A percentile compares a stretch with the other conserved stretches of the same genome.
phyloP scores from a whole-genome alignment of 2,888 invertebrate species.

The Matsumyia berberina region DNA sequence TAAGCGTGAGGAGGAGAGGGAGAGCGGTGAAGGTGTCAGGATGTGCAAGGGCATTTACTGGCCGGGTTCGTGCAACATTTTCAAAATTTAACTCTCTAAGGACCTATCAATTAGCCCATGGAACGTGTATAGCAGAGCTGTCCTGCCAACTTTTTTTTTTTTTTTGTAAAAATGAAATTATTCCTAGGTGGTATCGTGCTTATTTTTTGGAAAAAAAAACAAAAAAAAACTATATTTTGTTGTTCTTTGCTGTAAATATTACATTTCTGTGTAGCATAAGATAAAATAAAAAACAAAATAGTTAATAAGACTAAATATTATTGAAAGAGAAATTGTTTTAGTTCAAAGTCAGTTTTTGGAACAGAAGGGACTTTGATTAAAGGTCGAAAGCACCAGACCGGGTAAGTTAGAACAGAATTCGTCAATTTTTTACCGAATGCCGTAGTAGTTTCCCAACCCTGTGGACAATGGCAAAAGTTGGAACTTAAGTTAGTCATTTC shows the following conservation, averaged over 20 bases:
- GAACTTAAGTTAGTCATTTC: too few relatives aligned
- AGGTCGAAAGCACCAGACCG: too few relatives aligned
- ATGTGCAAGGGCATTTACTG: constrained; percentile 3
- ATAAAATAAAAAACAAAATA: constrained; percentile 57
- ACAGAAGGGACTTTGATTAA: too few relatives aligned
- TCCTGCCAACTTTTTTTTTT: constrained; percentile 17
- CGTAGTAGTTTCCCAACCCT: too few relatives aligned
- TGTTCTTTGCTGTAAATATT: constrained; percentile 65
- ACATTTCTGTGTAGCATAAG: constrained; percentile 62
- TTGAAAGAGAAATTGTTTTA: constrained; percentile 33
- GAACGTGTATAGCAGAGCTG: constrained; percentile 43
- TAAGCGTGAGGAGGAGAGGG: constrained; percentile 6
- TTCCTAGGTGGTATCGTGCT: constrained; percentile 2
- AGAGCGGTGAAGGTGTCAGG: background rate
- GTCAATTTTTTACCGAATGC: too few relatives aligned
- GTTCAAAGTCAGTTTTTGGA: too few relatives aligned
- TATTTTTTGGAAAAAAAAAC: constrained; percentile 1
- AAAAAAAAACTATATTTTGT: constrained; percentile 35
- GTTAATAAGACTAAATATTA: constrained; percentile 55
- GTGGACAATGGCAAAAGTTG: too few relatives aligned
- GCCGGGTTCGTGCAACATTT: constrained; percentile 60
- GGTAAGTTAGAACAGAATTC: too few relatives aligned
- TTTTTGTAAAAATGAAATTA: constrained; percentile 29
- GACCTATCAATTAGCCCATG: constrained; percentile 41
- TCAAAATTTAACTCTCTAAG: background rate